Percentiles rank a stretch among this genome's conserved stretches.
Evolutionary conservation across 1,140 invertebrate genomes (phyloP).

Genomic region (Leucophenga varia): DNA sequence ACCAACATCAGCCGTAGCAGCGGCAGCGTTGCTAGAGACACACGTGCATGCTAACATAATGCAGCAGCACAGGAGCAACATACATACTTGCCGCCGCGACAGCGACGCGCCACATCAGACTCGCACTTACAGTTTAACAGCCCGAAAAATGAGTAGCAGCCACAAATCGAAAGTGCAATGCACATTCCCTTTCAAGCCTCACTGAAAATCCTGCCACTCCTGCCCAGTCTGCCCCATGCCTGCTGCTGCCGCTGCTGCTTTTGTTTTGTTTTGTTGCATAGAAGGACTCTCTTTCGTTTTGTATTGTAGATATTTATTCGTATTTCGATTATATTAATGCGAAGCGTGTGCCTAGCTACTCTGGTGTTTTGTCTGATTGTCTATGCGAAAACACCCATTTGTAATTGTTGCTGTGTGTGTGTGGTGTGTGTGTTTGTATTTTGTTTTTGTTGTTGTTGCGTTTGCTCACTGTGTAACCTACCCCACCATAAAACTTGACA

Average conservation of each 20-base stretch:
- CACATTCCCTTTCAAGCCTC: slow-evolving; percentile 54
- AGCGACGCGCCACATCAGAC: too few species aligned
- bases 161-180: slow-evolving; percentile 42
- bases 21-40: slow-evolving; percentile 31
- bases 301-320: slow-evolving; percentile 23
- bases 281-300: too few species aligned
- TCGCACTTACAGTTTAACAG: too few species aligned
- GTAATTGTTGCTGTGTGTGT: slow-evolving; percentile 12
- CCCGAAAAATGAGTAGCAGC: too few species aligned
- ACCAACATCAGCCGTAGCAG: too few species aligned
- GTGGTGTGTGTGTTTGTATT: slow-evolving; percentile 15
- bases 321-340: slow-evolving; percentile 53
- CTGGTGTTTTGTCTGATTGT: too few species aligned
- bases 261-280: background rate
- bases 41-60: slow-evolving; percentile 52
- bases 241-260: slow-evolving; percentile 26
- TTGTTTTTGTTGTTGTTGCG: background rate
- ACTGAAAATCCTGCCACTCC: too few species aligned
- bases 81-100: slow-evolving; percentile 37
- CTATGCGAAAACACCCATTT: too few species aligned
- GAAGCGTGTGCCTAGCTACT: slow-evolving; percentile 27
- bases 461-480: slow-evolving; percentile 36
- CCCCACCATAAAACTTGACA: slow-evolving; percentile 50
- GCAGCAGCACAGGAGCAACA: slow-evolving; percentile 23
- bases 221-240: too few species aligned